Conservation (phyloP, 2,797 vertebrate genomes). For the Pachyuromys duprasi region DNA sequence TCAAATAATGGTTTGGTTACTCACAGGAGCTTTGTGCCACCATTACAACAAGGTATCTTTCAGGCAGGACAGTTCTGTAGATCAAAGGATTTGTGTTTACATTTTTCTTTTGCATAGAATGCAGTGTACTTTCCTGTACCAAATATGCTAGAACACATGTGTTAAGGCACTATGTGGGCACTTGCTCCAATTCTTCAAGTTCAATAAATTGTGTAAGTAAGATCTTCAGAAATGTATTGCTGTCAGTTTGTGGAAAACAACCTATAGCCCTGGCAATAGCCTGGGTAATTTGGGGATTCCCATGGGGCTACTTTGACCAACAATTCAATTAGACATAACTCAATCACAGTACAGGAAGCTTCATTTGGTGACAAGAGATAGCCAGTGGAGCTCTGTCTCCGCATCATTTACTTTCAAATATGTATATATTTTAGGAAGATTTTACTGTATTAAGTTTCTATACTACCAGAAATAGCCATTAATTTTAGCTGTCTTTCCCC, state of each 20-base stretch:
- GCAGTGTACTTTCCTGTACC: not conserved
- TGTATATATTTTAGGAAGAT: not conserved
- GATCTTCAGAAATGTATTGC: not conserved
- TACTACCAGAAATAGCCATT: not conserved
- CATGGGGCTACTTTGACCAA: not conserved
- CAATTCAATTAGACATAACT: not conserved
- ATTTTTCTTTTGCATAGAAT: not conserved
- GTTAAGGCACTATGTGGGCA: not conserved
- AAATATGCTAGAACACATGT: not conserved
- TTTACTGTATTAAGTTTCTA: not conserved
- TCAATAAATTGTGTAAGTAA: not conserved
- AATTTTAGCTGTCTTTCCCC: not conserved
- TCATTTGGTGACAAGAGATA: not conserved
- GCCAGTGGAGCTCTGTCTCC: not conserved
- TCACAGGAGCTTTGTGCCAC: not conserved
- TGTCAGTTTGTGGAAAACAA: not conserved
- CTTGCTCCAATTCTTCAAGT: not conserved
- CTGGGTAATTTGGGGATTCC: not conserved
- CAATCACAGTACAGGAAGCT: not conserved
- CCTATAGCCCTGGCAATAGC: not conserved
- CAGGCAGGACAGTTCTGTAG: not conserved
- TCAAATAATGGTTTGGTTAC: not conserved
- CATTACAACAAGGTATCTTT: not conserved
- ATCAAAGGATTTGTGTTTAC: not conserved
- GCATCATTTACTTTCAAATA: not conserved